Evolutionary conservation across 2,797 vertebrate genomes (phyloP).

Genomic region (Squalus acanthias): DNA sequence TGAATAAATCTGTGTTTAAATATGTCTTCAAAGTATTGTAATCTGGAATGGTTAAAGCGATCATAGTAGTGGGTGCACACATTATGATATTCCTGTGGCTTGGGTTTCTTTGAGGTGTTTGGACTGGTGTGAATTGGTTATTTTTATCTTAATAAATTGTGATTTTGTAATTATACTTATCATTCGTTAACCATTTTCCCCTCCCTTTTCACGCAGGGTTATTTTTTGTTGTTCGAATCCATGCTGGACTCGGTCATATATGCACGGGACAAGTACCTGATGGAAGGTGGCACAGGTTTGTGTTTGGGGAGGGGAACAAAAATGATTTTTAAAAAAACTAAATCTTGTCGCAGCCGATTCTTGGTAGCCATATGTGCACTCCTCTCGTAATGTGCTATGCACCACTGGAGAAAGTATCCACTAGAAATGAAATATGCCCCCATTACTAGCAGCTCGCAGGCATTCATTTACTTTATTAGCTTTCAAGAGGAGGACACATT

Average conservation of each 20-base stretch:
- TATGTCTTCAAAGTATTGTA: neutral
- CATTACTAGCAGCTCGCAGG: conserved; percentile 54
- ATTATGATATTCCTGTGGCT: neutral
- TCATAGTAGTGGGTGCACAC: neutral
- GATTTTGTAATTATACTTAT: neutral
- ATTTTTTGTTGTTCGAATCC: conserved; percentile 93
- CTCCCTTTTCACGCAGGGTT: conserved; percentile 67
- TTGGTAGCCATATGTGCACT: conserved; percentile 42
- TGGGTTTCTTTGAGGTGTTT: neutral
- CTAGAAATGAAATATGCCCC: conserved; percentile 56
- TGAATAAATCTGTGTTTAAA: neutral
- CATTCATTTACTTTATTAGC: conserved; percentile 51
- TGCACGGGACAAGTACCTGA: conserved; percentile 80
- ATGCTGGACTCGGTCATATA: conserved; percentile 95
- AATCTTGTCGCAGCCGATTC: neutral
- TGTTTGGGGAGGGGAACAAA: conserved; percentile 37
- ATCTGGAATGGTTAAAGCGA: neutral
- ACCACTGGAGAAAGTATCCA: conserved; percentile 53
- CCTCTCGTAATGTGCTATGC: conserved; percentile 49
- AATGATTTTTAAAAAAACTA: neutral
- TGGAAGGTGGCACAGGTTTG: conserved; percentile 79
- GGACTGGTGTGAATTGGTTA: neutral
- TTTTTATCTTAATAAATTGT: neutral
- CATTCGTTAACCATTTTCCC: neutral
- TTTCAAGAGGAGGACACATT: conserved; percentile 42